These are phyloP conservation scores for Gambusia yucatana DNA, from an alignment of 2,797 vertebrate genomes.

Conservation along the genomic window DNA sequence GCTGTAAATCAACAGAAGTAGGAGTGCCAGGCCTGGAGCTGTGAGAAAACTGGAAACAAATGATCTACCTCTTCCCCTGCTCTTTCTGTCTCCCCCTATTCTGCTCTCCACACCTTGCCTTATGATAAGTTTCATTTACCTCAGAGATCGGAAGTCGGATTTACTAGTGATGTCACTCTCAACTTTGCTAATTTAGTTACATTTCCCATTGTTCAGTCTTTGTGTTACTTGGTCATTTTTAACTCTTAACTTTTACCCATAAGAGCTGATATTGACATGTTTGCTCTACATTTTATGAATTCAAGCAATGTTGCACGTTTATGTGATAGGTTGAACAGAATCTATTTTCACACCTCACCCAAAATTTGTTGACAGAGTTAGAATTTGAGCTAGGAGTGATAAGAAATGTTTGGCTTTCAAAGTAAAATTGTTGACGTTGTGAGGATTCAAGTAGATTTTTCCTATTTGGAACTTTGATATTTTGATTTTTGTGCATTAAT, in stretches of 20 bases:
- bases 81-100: conserved; percentile 68
- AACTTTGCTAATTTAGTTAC: background rate
- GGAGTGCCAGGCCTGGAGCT: conserved; percentile 88
- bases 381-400: background rate
- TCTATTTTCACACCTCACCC: background rate
- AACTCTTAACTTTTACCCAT: background rate
- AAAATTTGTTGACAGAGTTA: background rate
- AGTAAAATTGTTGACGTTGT: background rate
- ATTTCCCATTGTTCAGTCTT: background rate
- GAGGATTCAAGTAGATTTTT: background rate
- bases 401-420: conserved; percentile 10
- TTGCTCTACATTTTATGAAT: background rate
- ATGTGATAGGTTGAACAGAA: background rate
- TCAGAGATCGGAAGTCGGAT: background rate
- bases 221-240: background rate
- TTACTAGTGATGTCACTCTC: background rate
- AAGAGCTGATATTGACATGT: background rate
- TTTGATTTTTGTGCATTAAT: background rate
- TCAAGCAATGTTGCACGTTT: background rate
- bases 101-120: conserved; percentile 50
- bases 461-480: background rate
- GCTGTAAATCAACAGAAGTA: conserved; percentile 87
- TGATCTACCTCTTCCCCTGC: conserved; percentile 73
- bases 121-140: background rate
- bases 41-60: conserved; percentile 93